Base-by-base conservation (phyloP, 2,888 invertebrate species). In the Heteromyza rotundicornis region DNA sequence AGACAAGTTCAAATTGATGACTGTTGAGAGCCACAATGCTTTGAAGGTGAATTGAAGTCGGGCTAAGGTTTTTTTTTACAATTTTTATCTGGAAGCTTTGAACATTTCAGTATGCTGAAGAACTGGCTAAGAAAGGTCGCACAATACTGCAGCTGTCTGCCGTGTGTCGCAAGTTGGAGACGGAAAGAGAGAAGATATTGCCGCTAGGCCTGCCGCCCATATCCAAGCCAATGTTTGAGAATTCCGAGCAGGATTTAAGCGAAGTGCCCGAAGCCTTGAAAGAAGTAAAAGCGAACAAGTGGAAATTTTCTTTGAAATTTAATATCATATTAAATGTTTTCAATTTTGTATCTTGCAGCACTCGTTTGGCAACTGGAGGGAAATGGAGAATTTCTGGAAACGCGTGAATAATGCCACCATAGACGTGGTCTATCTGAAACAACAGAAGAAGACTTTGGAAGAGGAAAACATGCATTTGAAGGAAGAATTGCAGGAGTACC, bases 321-420 rank as follows among this genome's bases (percentile, higher is more conserved):
- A 5, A 10, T 35, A 20, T 3, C 1, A 32, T 27, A 27, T 59
- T 19, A 2, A 7, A 19, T 22, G 2, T 19, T 16, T 24, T 57
- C 22, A 32, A n/a, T n/a, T n/a, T n/a, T n/a, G n/a, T n/a, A 40
- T 14, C 17, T 17, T 57, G 1, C 65, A 87, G 86, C 77, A 83
- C 17, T 84, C 83, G 71, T 85, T 85, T 66, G 86, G 84, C 51
- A 84, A 86, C 54, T 87, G 87, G 73, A 84, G 84, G 14, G 87
- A 88, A 76, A 83, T 92, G 84, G 89, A 90, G 66, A 89, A 89
- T 69, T 92, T 93, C 76, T 88, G 92, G 86, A 82, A 86, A 62
- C 85, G 87, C 12, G 87, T 85, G 60, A 89, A 88, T 76, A 84
- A 86, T 64, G 86, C 86, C 1, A 72, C 85, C 19, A 78, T 87